phyloP scores from a whole-genome alignment of 2,797 vertebrate species.

The Gallinago stenura region DNA sequence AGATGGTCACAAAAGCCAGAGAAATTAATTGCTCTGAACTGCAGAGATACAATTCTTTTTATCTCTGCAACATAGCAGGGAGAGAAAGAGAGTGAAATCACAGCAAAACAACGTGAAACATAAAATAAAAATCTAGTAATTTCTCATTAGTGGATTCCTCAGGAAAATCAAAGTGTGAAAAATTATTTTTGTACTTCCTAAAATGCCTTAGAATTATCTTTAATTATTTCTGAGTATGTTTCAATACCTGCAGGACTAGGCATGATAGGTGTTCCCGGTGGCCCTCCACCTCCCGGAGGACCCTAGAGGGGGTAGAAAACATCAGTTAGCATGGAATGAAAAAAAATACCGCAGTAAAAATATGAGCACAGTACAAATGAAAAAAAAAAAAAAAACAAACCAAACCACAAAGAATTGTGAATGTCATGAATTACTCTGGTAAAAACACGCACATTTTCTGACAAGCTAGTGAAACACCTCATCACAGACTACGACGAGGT shows the following conservation, averaged over 20 bases:
- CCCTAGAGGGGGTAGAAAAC: conserved; percentile 82
- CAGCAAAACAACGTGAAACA: not conserved
- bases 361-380: not conserved
- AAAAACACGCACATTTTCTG: conserved; percentile 19
- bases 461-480: not conserved
- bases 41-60: not conserved
- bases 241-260: conserved; percentile 95
- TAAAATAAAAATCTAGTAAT: not conserved
- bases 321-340: not conserved
- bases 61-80: not conserved
- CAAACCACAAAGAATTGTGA: not conserved
- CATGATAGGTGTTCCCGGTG: conserved; percentile 98
- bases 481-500: not conserved
- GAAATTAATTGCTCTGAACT: not conserved
- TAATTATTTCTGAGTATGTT: not conserved
- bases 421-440: not conserved
- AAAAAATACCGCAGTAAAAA: conserved; percentile 18
- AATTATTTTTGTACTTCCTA: not conserved
- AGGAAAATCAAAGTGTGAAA: not conserved
- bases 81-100: not conserved
- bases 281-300: conserved; percentile 94
- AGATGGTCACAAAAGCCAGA: not conserved
- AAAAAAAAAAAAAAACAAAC: not conserved
- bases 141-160: not conserved
- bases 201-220: not conserved